Conservation (phyloP, 2,888 invertebrate genomes). For the Cetonia aurata region DNA sequence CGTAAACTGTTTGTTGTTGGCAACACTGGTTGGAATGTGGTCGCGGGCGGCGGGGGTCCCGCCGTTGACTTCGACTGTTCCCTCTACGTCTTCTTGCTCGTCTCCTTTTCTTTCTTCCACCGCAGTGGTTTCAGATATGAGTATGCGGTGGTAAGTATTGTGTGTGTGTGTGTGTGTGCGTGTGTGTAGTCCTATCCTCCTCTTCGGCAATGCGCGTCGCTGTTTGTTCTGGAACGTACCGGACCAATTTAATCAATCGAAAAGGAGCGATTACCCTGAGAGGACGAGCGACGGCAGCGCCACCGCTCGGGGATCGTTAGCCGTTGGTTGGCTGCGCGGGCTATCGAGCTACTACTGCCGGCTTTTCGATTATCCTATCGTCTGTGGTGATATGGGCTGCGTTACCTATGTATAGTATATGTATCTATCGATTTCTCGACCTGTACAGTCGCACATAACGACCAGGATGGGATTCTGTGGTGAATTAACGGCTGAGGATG, state of each 20-base stretch:
- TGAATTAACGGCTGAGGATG: too few relatives aligned
- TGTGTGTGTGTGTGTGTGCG: not conserved
- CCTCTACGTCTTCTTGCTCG: conserved; percentile 52
- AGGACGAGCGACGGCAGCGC: conserved; percentile 8
- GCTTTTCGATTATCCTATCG: conserved; percentile 6
- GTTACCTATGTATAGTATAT: too few relatives aligned
- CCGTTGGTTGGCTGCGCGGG: conserved; percentile 1
- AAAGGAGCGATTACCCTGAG: conserved; percentile 28
- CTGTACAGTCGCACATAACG: too few relatives aligned
- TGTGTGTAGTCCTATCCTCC: not conserved
- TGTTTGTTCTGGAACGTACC: conserved; percentile 54
- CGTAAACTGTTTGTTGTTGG: conserved; percentile 66
- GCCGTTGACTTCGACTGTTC: conserved; percentile 66
- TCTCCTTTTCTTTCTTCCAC: conserved; percentile 10
- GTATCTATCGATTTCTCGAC: too few relatives aligned
- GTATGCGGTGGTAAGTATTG: not conserved
- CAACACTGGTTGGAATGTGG: conserved; percentile 67
- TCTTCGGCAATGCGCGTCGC: conserved; percentile 8
- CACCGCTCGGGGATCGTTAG: conserved; percentile 13
- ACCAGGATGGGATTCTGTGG: too few relatives aligned
- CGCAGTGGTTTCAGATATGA: not conserved
- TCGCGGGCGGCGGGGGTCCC: conserved; percentile 69
- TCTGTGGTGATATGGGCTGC: not conserved
- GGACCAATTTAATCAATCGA: conserved; percentile 61
- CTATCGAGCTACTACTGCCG: conserved; percentile 12